Conservation (phyloP, 2,888 invertebrate species). For the Cheilosia pagana region DNA sequence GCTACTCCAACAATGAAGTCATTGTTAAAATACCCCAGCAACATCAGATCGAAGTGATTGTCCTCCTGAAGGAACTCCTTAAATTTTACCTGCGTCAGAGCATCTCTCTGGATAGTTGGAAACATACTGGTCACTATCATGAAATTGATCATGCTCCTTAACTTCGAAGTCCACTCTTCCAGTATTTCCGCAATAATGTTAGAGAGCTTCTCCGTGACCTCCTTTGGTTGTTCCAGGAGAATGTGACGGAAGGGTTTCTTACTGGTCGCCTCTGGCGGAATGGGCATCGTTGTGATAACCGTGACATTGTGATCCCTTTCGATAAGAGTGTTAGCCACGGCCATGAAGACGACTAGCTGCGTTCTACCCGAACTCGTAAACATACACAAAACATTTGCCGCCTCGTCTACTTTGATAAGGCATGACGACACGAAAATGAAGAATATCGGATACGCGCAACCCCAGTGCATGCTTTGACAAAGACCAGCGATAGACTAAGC, state of each 20-base stretch:
- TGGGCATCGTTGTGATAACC: constrained; percentile 71
- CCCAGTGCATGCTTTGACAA: constrained; percentile 30
- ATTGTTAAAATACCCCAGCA: constrained; percentile 58
- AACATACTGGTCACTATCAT: neutral
- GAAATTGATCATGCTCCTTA: constrained; percentile 1
- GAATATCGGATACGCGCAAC: neutral
- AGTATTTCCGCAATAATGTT: neutral
- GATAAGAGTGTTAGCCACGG: constrained; percentile 76
- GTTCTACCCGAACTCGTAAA: constrained; percentile 76
- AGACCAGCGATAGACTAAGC: constrained; percentile 7
- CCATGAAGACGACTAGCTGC: constrained; percentile 76
- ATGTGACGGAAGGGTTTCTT: constrained; percentile 36
- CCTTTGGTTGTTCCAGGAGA: neutral
- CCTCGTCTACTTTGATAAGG: neutral
- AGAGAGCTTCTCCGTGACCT: neutral
- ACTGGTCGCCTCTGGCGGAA: constrained; percentile 12
- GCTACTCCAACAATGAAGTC: constrained; percentile 69
- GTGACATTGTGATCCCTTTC: constrained; percentile 78
- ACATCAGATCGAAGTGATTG: constrained; percentile 58
- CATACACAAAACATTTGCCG: constrained; percentile 76
- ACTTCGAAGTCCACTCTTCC: neutral
- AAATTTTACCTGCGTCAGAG: constrained; percentile 9
- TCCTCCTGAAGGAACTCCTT: constrained; percentile 38
- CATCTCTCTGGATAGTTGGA: constrained; percentile 27
- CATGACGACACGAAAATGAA: neutral